Base-by-base conservation (phyloP, 37 sponge, comb jelly and placozoan genomes). In the Cliona cf. orientalis region DNA sequence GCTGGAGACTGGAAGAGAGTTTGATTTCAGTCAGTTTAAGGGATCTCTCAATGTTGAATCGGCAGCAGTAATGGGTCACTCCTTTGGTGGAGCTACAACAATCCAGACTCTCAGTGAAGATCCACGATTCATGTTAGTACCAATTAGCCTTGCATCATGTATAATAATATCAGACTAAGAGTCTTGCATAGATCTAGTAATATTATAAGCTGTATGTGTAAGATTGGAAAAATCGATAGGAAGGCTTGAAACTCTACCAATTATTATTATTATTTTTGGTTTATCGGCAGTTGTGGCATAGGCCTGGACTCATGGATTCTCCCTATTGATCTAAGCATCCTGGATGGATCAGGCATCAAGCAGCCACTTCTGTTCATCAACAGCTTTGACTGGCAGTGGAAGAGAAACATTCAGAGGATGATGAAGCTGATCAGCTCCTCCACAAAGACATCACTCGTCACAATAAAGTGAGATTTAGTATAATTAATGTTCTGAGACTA, bases 311-410 rank as follows among this genome's bases (percentile, higher is more conserved):
- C 76, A 25, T 90, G 85, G 85, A 71, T 84, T 71, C 23, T 84
- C 33, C 81, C 91, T 41, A 59, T 90, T 28, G 43, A 78, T 38
- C n/a, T 37, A 32, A 73, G 72, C 37, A 37, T 72, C 5, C 46
- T 46, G 34, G 56, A 80, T 33, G 57, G n/a, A 1, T 23, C 38
- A 7, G 43, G 59, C 2, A 64, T 90, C 17, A 22, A 79, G 29
- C 84, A 84, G 67, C 91, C 91, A 35, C 45, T 84, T 0, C 55
- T 90, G 32, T 84, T 90, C 55, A 84, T 90, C 75, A 90, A 84
- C 39, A 64, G 78, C 75, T 67, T 25, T 39, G 70, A 28, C 42
- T 87, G 72, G 38, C 87, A 87, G 59, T 87, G 81, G 81, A 38
- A 58, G 49, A 76, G 80, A 32, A 80, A 80, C 66, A 46, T 87